A percentile compares a stretch with the other conserved stretches of the same genome.
Evolutionary conservation across 2,113 vertebrate genomes (phyloP).

Genomic region (Lophochroa leadbeateri): DNA sequence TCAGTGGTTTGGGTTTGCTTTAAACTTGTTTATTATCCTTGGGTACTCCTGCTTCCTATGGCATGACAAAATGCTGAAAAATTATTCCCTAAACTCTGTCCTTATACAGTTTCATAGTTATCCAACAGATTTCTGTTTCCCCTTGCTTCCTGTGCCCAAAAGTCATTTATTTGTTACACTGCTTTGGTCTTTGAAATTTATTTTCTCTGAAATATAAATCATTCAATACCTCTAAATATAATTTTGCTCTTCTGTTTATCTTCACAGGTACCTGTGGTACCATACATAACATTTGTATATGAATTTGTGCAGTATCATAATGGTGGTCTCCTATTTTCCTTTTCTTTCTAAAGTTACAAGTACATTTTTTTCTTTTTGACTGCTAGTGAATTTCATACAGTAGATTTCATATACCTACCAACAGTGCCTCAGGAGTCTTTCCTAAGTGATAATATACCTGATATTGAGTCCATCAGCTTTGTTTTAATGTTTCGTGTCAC

Average conservation of each 20-base stretch:
- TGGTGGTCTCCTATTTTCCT: background rate
- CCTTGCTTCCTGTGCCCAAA: background rate
- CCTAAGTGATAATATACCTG: background rate
- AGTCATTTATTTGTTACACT: background rate
- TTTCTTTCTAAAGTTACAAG: background rate
- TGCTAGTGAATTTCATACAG: background rate
- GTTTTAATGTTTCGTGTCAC: background rate
- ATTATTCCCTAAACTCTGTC: background rate
- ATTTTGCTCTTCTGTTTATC: background rate
- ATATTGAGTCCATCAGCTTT: background rate
- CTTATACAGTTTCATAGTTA: background rate
- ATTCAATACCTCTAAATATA: background rate
- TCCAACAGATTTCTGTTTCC: background rate
- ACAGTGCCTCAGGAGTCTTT: background rate
- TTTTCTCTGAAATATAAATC: background rate
- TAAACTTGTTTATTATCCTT: background rate
- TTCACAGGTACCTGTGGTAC: background rate
- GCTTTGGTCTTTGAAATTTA: background rate
- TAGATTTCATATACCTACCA: background rate
- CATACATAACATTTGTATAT: background rate
- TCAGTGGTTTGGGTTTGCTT: background rate
- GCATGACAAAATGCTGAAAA: background rate
- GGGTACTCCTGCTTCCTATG: background rate
- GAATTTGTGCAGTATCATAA: background rate
- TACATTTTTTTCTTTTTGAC: background rate